Evolutionary conservation across 2,797 vertebrate species (phyloP), one percentile per base, ranked within the genome.

Genomic region (Macropodus opercularis): DNA sequence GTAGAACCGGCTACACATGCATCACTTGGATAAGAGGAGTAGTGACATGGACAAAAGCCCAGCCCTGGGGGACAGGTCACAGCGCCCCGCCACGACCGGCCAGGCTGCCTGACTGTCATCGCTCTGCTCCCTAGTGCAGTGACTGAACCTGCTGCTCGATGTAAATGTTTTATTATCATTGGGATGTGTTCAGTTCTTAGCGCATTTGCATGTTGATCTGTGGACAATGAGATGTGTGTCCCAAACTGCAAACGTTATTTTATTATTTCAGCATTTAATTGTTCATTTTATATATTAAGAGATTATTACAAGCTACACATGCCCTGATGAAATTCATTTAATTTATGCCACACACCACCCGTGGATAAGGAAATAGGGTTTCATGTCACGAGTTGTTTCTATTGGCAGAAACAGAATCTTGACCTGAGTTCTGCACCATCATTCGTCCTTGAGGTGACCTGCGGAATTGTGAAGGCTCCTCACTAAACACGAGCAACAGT

Each of bases 361-460:
- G n/a, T n/a, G n/a, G n/a, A n/a, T n/a, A n/a, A n/a, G n/a, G n/a
- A n/a, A n/a, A n/a, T n/a, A n/a, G n/a, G n/a, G n/a, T n/a, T n/a
- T n/a, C n/a, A n/a, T n/a, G n/a, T n/a, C n/a, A n/a, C n/a, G n/a
- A n/a, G n/a, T n/a, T n/a, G n/a, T 24, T 59, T 57, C 34, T 61
- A 17, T 73, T 72, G 64, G 63, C 60, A 29, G 60, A 34, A 11
- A 22, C 22, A 11, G 42, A 57, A 23, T 38, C 50, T 50, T 68
- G 67, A 62, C 26, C 34, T 22, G 35, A 77, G 51, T 55, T 51
- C 55, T 53, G 32, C 26, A 46, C 40, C n/a, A 9, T 63, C 63
- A 50, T 24, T 51, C 5, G 65, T 60, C 77, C 79, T 80, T 72
- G 68, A 79, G 24, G 38, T 55, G 72, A 58, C 73, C 62, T 27